Percentiles rank a stretch among this genome's conserved stretches.
Evolutionary conservation across 2,797 vertebrate genomes (phyloP).

Genomic region (Eremophila alpestris): DNA sequence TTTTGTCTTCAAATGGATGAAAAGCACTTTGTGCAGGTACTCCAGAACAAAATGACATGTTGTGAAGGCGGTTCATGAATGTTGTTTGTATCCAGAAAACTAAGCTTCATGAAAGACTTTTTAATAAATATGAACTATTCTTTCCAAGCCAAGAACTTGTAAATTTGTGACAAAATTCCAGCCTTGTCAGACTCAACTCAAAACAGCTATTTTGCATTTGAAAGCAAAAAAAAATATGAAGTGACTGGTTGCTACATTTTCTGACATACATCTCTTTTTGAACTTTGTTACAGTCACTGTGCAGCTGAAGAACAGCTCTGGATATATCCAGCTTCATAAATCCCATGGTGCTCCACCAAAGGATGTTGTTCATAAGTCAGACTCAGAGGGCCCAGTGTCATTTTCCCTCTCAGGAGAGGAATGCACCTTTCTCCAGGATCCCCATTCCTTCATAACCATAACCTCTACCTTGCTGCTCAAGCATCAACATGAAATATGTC

Average conservation of each 20-base stretch:
- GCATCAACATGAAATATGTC: accelerated
- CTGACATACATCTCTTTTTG: background rate
- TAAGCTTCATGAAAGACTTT: background rate
- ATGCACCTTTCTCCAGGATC: background rate
- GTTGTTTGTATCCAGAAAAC: background rate
- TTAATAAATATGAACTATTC: background rate
- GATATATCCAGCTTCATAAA: background rate
- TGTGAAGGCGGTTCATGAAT: background rate
- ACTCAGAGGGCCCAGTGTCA: background rate
- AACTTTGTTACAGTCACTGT: background rate
- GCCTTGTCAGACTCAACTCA: background rate
- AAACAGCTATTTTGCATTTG: conserved; percentile 21
- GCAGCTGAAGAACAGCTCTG: background rate
- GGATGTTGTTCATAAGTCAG: background rate
- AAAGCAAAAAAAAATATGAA: background rate
- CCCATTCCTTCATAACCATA: background rate
- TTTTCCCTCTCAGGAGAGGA: background rate
- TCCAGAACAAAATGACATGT: background rate
- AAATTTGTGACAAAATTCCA: background rate
- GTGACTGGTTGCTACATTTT: background rate
- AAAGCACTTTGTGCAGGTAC: background rate
- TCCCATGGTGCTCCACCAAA: background rate
- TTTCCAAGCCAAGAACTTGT: background rate
- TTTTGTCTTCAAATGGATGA: background rate
- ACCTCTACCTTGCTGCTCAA: background rate